A percentile compares a stretch with the other conserved stretches of the same genome.
Conservation (phyloP, 2,113 vertebrate genomes). For the Colius striatus region DNA sequence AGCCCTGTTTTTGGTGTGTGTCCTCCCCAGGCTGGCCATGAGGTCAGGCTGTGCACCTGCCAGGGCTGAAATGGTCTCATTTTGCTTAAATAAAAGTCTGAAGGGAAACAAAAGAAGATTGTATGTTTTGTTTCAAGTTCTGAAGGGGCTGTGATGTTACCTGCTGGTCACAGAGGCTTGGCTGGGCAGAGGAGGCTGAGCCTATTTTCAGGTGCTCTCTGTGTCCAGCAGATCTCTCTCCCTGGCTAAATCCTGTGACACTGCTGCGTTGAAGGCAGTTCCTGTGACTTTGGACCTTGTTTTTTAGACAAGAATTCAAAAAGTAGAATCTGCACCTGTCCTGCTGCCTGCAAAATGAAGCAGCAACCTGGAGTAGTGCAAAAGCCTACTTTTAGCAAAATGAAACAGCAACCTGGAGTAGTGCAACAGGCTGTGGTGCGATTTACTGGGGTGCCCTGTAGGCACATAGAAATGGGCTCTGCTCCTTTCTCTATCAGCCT, state of each 20-base stretch:
- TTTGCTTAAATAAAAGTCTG: constrained; percentile 65
- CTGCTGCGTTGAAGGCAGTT: not conserved
- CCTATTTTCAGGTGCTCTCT: not conserved
- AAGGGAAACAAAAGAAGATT: constrained; percentile 31
- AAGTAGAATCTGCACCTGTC: not conserved
- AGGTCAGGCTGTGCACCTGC: not conserved
- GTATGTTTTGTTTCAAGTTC: constrained; percentile 6
- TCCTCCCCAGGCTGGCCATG: not conserved
- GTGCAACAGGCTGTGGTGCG: not conserved
- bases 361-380: not conserved
- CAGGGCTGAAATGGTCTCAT: not conserved
- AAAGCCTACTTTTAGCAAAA: not conserved
- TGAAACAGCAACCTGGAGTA: not conserved
- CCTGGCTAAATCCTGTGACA: not conserved
- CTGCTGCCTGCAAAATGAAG: not conserved
- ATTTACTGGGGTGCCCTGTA: not conserved
- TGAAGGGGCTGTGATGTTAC: not conserved
- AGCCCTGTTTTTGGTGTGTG: constrained; percentile 15
- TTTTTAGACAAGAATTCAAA: not conserved
- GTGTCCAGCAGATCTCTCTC: not conserved
- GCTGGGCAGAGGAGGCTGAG: not conserved
- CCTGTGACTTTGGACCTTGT: not conserved
- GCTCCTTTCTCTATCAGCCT: not conserved
- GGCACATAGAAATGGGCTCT: not conserved
- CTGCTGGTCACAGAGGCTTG: not conserved